A percentile compares a stretch with the other conserved stretches of the same genome.
phyloP scores from a whole-genome alignment of 2,888 invertebrate genomes.

The Apamea crenata region DNA sequence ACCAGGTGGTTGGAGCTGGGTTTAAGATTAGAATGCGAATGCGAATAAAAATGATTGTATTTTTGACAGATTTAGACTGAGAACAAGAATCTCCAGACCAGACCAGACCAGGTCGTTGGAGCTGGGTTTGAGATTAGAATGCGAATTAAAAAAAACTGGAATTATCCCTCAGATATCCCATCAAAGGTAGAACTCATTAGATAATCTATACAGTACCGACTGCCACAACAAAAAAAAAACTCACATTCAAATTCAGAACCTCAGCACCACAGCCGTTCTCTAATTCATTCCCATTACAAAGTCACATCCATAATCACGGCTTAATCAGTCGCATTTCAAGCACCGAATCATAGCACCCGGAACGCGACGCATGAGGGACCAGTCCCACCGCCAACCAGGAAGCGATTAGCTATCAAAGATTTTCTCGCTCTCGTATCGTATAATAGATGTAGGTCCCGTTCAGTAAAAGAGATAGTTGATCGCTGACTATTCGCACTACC shows the following conservation, averaged over 20 bases:
- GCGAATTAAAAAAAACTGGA: too few species aligned
- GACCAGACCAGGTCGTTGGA: too few species aligned
- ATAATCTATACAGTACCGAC: neutral
- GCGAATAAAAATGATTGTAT: too few species aligned
- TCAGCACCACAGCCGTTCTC: constrained; percentile 6
- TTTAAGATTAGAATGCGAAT: too few species aligned
- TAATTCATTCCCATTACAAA: constrained; percentile 43
- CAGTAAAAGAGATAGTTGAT: neutral
- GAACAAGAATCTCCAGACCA: too few species aligned
- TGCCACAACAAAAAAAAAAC: neutral
- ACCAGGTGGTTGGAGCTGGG: too few species aligned
- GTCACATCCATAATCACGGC: constrained; percentile 47
- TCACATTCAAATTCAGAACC: constrained; percentile 39
- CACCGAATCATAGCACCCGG: constrained; percentile 30
- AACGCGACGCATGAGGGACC: neutral
- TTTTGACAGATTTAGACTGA: too few species aligned
- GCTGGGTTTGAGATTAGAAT: too few species aligned
- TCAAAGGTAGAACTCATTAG: too few species aligned
- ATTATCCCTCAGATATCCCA: neutral
- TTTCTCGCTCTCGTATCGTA: neutral
- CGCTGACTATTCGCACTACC: neutral
- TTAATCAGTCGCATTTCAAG: constrained; percentile 53
- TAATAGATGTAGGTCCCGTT: neutral
- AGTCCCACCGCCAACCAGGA: neutral
- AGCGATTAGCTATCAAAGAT: neutral